Percentiles rank a stretch among this genome's conserved stretches.
Evolutionary conservation across 2,888 invertebrate genomes (phyloP).

Genomic region (Cordylochernes scorpioides): DNA sequence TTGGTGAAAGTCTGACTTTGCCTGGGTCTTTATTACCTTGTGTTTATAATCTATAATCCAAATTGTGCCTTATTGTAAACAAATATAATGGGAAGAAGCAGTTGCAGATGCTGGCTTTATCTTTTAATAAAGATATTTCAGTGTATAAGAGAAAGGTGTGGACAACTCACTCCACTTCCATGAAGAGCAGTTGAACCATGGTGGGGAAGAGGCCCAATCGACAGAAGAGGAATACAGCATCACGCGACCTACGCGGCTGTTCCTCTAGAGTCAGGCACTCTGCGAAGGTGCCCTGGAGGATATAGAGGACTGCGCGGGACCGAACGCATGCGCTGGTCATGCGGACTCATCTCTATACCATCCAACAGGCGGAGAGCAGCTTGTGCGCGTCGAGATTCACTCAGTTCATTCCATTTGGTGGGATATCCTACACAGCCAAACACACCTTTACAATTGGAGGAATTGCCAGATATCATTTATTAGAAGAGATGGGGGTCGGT

Average conservation of each 20-base stretch:
- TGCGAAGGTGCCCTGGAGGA: constrained; percentile 38
- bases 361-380: constrained; percentile 63
- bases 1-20: too few relatives aligned
- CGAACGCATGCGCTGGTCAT: constrained; percentile 54
- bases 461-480: too few relatives aligned
- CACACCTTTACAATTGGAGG: too few relatives aligned
- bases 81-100: too few relatives aligned
- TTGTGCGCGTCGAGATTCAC: constrained; percentile 37
- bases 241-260: constrained; percentile 51
- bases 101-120: too few relatives aligned
- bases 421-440: constrained; percentile 27
- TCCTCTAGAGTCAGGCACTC: constrained; percentile 50
- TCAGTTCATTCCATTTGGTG: constrained; percentile 55
- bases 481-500: too few relatives aligned
- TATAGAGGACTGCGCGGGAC: constrained; percentile 74
- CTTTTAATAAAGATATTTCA: too few relatives aligned
- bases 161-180: constrained; percentile 51
- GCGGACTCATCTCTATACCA: constrained; percentile 64
- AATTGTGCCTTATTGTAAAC: too few relatives aligned
- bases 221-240: constrained; percentile 62
- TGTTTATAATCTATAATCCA: too few relatives aligned
- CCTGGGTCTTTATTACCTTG: too few relatives aligned
- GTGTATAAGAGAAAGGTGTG: too few relatives aligned
- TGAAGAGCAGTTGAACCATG: constrained; percentile 68
- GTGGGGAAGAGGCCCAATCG: constrained; percentile 66